Base-by-base conservation (phyloP, 2,888 invertebrate species). In the Brachyptera putata region DNA sequence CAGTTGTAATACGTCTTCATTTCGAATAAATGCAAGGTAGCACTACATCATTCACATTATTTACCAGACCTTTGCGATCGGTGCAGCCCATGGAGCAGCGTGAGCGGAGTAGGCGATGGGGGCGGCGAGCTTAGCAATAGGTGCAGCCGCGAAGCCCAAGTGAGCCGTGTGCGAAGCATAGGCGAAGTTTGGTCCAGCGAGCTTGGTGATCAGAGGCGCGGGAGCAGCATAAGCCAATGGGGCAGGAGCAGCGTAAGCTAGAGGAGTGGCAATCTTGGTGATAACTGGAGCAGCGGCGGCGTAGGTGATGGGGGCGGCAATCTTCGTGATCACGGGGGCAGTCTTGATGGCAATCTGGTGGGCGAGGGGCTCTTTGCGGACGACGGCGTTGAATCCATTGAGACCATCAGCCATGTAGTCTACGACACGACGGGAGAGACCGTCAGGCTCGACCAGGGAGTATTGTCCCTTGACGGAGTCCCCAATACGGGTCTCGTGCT, bases 341-440 rank as follows among this genome's bases (percentile, higher is more conserved):
- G 53, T 59, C 26, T 25, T 26, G 49, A 16, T 49, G 14, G 11
- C 16, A 26, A 50, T 49, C n/a, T 5, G 30, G n/a, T 50, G 49
- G 26, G n/a, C 25, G 24, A 50, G 49, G 49, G 53, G 53, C 53
- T 53, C 53, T 41, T 55, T 59, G 59, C 16, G 41, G 55, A 59
- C 59, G 21, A 55, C 55, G n/a, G n/a, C n/a, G n/a, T n/a, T n/a
- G n/a, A n/a, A n/a, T n/a, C n/a, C n/a, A n/a, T n/a, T n/a, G n/a
- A 34, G 59, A 24, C 37, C 43, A 50, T 59, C 59, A 14, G 59
- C 59, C 55, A 59, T 59, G 34, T 59, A 59, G 34, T 59, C 53
- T 11, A 59, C 59, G 18, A 43, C 59, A 25, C 59, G 59, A 55
- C 53, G 53, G 55, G 55, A 59, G 18, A n/a, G n/a, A n/a, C 59